Evolutionary conservation across 2,113 vertebrate genomes (phyloP), one percentile per base, ranked within the genome.

Genomic region (Chunga burmeisteri): DNA sequence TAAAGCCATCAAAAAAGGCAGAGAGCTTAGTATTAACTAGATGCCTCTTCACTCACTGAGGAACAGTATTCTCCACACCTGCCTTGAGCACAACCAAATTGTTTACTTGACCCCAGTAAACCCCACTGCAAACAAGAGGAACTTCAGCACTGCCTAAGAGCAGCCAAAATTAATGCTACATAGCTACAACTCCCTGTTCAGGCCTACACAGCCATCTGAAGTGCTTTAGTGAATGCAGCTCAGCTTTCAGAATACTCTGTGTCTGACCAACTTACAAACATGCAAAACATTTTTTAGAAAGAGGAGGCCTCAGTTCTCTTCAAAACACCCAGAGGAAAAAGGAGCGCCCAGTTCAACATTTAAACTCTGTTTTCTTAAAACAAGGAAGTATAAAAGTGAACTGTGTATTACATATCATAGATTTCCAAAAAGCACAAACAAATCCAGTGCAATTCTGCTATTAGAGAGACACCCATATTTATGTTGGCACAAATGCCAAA

Each of bases 401-500:
- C 62, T 68, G 22, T 29, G 0, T 85, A 85, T 59, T 82, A 91
- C 49, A 46, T 34, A 84, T 26, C 14, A 55, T 38, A 74, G 49
- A 93, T 86, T 93, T 92, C 70, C 83, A 73, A 82, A 93, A 88
- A 81, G 81, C 47, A 89, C 58, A 86, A 78, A 46, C 55, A 46
- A 95, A 95, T 67, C n/a, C 89, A 84, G 21, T 17, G 66, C 32
- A 86, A 70, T 86, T 91, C 86, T 93, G 74, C 92, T 88, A 25
- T 90, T 86, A 83, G 34, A 96, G 90, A 96, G 67, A 97, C 95
- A 95, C 95, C 95, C 90, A 81, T 96, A 72, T 94, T 96, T 96
- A 81, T 61, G n/a, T 61, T 96, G 96, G 96, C 95, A 86, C 0
- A 4, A 78, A 68, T 46, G 82, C 61, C 67, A 94, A 88, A 95